A percentile compares a stretch with the other conserved stretches of the same genome.
Conservation (phyloP, 2,797 vertebrate genomes). For the Coregonus suidteri region DNA sequence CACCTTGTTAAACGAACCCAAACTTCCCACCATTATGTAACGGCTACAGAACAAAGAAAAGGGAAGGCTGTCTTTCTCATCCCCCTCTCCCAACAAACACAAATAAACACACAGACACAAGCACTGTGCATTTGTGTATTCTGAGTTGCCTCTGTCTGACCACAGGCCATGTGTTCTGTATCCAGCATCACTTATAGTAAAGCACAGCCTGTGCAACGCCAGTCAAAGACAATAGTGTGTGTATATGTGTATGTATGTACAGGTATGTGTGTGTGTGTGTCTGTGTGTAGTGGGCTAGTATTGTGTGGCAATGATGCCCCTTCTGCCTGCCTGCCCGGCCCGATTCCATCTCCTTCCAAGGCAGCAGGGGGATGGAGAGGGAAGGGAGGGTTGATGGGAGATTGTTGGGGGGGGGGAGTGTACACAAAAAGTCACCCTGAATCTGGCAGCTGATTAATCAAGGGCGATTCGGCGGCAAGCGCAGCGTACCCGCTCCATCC, state of each 20-base stretch:
- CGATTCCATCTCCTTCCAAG: background rate
- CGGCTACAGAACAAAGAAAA: too few species aligned
- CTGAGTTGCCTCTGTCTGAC: slow-evolving; percentile 40
- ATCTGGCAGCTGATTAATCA: slow-evolving; percentile 90
- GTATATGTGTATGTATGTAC: slow-evolving; percentile 10
- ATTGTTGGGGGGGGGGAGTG: slow-evolving; percentile 39
- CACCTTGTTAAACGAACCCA: too few species aligned
- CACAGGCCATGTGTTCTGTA: slow-evolving; percentile 42
- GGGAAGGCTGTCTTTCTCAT: too few species aligned
- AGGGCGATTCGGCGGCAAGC: slow-evolving; percentile 82
- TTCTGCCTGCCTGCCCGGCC: background rate
- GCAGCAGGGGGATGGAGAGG: slow-evolving; percentile 5
- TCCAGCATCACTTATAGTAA: background rate
- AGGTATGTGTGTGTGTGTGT: slow-evolving; percentile 6
- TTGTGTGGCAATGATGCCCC: background rate
- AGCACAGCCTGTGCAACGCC: slow-evolving; percentile 12
- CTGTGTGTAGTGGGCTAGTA: background rate
- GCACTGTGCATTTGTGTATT: slow-evolving; percentile 16
- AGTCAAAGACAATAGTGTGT: background rate
- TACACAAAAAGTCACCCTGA: slow-evolving; percentile 85
- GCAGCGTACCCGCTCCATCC: slow-evolving; percentile 83
- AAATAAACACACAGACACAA: slow-evolving; percentile 6
- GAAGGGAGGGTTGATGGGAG: slow-evolving; percentile 24
- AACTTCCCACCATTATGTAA: too few species aligned
- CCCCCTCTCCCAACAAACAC: background rate